Base-by-base conservation (phyloP, 2,888 invertebrate species). In the Amphipoea lucens region DNA sequence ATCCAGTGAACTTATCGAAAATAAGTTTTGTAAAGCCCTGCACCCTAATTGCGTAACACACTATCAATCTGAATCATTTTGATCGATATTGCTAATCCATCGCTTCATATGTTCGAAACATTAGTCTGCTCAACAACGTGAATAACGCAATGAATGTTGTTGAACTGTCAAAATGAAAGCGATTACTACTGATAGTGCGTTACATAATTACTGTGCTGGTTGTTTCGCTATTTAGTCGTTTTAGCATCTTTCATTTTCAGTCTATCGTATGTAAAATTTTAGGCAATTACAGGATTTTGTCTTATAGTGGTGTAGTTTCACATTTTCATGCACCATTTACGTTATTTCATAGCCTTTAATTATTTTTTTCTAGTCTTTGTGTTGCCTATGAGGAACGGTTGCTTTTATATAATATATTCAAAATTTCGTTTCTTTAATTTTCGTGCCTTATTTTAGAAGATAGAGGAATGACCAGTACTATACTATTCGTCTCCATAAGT, bases 241-340 rank as follows among this genome's bases (percentile, higher is more conserved):
- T 29, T 51, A 14, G 45, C 51, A 57, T 42, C 1, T 45, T 65
- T 74, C 0, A 60, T 68, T 74, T 68, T 51, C 29, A 66, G 36
- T 66, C 54, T n/a, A 4, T 65, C 36, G 42, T 75, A 57, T 54
- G 14, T 48, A 11, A 1, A 36, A 51, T 71, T 48, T 68, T 23
- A 70, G 48, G 17, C 48, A 65, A 54, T 63, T 40, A 65, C 60
- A 80, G 29, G 29, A 42, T 80, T 76, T 65, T 60, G n/a, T 40
- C 48, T 12, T 20, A 76, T 40, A 66, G 85, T 86, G 86, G 85
- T 85, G 86, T 87, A 82, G 86, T 87, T 84, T 71, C 45, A 48
- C 45, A 63, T 62, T 57, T 72, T 48, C 36, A 63, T 76, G 48
- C 45, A 79, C 14, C 2, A 48, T 66, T 57, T 65, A 71, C 51